A percentile compares a stretch with the other conserved stretches of the same genome.
phyloP scores from a whole-genome alignment of 2,113 vertebrate species.

The Anhinga anhinga region DNA sequence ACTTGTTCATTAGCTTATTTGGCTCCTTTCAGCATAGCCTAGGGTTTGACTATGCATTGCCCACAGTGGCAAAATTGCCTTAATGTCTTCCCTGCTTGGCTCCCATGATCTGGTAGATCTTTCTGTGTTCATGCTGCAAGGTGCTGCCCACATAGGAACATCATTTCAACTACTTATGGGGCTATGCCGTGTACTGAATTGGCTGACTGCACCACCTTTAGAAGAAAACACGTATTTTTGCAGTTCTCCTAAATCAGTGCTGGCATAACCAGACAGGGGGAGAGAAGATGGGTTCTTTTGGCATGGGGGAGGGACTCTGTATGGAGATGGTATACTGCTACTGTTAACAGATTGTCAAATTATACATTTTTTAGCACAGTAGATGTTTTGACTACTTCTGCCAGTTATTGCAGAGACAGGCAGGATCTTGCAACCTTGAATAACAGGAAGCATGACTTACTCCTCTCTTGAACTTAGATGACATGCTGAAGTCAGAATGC shows the following conservation, averaged over 20 bases:
- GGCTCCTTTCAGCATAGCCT: neutral
- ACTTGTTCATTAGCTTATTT: neutral
- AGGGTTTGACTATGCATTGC: neutral
- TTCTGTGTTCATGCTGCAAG: neutral
- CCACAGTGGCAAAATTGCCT: neutral
- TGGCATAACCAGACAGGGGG: too few species aligned
- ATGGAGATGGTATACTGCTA: neutral
- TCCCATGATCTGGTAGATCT: neutral
- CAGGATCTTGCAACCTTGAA: neutral
- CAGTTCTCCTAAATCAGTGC: neutral
- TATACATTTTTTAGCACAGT: neutral
- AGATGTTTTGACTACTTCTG: neutral
- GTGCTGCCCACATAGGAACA: neutral
- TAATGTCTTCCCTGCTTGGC: neutral
- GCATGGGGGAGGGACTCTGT: accelerated
- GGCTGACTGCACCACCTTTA: neutral
- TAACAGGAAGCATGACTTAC: neutral
- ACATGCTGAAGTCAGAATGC: neutral
- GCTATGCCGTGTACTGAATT: neutral
- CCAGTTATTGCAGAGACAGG: neutral
- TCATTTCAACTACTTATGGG: neutral
- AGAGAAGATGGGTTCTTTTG: neutral
- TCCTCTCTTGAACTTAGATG: neutral
- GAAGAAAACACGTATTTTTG: neutral
- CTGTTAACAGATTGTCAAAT: neutral